Base-by-base conservation (phyloP, 2,888 invertebrate species). In the Volucella zonaria region DNA sequence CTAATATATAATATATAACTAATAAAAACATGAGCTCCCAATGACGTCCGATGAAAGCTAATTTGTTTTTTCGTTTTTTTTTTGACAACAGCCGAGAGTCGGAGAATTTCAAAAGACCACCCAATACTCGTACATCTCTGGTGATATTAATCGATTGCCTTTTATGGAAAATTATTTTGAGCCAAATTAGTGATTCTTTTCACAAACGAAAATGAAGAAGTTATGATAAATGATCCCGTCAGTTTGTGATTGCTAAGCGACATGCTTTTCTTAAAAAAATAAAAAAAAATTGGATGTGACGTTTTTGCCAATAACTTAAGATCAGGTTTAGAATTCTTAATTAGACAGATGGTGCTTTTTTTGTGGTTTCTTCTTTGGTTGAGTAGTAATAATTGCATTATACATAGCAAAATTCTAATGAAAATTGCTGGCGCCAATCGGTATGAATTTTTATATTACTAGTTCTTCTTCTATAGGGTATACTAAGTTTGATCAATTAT, bases 51-150 rank as follows among this genome's bases (percentile, higher is more conserved):
- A 62, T 45, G 52, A 15, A 43, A 14, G 61, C 51, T n/a, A 47
- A 47, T 11, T 31, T 59, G 38, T n/a, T 59, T 42, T 40, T 40
- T 1, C 38, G 11, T 31, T 15, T 23, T 23, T 23, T 23, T 23
- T 23, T 14, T 14, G 8, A 43, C 42, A n/a, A 12, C 45, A 12
- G 42, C n/a, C 14, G 31, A 8, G 2, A 10, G 42, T 75, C 58
- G 75, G 75, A 14, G 58, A 51, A 59, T 59, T 52, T 75, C 66
- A 67, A 67, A 75, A 59, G 75, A 59, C 75, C 75, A 67, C 75
- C 75, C 49, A 75, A 75, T 58, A 51, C 31, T 31, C 6, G 31
- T 31, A 31, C 31, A 51, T 59, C 43, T 10, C 43, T 51, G 38
- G 18, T 31, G 31, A 59, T 75, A 51, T 59, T 67, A 67, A 66